phyloP scores from a whole-genome alignment of 2,797 vertebrate genomes.

The Muscicapa comitata region DNA sequence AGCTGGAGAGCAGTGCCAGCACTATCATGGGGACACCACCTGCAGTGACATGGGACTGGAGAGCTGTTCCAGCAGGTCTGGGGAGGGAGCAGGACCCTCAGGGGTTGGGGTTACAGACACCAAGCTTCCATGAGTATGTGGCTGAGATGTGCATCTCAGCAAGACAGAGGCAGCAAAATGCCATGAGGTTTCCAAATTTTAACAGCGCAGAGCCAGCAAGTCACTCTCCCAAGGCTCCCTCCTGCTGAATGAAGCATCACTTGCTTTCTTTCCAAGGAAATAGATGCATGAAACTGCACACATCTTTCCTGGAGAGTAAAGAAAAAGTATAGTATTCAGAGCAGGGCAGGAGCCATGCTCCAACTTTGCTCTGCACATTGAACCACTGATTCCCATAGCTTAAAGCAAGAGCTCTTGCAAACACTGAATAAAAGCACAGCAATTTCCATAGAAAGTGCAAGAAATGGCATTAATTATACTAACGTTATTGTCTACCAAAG shows the following conservation, averaged over 20 bases:
- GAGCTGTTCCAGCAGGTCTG: slow-evolving; percentile 18
- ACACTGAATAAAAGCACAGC: background rate
- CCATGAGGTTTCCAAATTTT: slow-evolving; percentile 14
- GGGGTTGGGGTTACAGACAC: background rate
- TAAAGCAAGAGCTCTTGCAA: slow-evolving; percentile 22
- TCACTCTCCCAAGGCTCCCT: slow-evolving; percentile 34
- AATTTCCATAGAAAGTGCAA: slow-evolving; percentile 30
- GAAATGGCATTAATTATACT: slow-evolving; percentile 39
- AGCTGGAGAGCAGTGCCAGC: background rate
- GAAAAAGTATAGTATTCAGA: slow-evolving; percentile 30
- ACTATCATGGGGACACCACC: background rate
- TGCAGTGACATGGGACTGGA: background rate
- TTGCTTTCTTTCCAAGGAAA: slow-evolving; percentile 42
- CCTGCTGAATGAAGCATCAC: slow-evolving; percentile 39
- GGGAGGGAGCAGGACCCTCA: background rate
- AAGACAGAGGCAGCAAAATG: slow-evolving; percentile 11
- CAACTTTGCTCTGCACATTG: background rate
- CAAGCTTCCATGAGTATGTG: background rate
- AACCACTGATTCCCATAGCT: background rate
- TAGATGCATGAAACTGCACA: slow-evolving; percentile 37
- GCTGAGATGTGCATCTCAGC: slow-evolving; percentile 23
- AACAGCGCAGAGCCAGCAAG: slow-evolving; percentile 6
- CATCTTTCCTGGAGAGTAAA: slow-evolving; percentile 45
- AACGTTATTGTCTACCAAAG: slow-evolving; percentile 33
- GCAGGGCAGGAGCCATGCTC: slow-evolving; percentile 6